Evolutionary conservation across 2,888 invertebrate genomes (phyloP).

Genomic region (Aphrophora alni): DNA sequence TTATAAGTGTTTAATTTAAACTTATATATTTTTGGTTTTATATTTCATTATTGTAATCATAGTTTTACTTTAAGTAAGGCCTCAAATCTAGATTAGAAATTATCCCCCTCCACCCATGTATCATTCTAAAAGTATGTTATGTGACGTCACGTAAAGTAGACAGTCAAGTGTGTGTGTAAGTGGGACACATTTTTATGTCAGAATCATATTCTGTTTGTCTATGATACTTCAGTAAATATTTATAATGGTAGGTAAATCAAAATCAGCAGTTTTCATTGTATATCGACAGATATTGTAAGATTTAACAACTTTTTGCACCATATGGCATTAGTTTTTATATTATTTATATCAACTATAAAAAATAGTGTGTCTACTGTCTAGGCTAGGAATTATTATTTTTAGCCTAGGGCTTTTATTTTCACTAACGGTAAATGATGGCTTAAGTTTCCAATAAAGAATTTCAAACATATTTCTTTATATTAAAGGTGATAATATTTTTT

Average conservation of each 20-base stretch:
- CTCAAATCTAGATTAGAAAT: too few species aligned
- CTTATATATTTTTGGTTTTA: too few species aligned
- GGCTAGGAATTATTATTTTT: constrained; percentile 2
- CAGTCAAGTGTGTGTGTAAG: neutral
- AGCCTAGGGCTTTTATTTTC: neutral
- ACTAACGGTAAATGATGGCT: neutral
- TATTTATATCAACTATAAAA: neutral
- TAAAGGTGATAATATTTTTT: neutral
- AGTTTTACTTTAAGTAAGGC: too few species aligned
- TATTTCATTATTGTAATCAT: too few species aligned
- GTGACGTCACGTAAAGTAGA: neutral
- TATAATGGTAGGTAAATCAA: neutral
- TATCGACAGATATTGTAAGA: neutral
- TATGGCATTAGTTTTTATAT: neutral
- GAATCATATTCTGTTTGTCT: neutral
- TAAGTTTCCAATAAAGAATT: neutral
- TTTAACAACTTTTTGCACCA: neutral
- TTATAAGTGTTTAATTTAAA: too few species aligned
- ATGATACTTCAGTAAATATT: neutral
- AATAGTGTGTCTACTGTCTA: neutral
- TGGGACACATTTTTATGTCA: neutral
- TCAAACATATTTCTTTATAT: neutral
- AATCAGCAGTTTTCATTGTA: neutral
- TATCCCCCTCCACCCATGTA: neutral
- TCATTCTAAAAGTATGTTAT: neutral